Percentiles rank a stretch among this genome's conserved stretches.
phyloP scores from a whole-genome alignment of 1,140 invertebrate genomes.

The Lutraria rhynchaena region DNA sequence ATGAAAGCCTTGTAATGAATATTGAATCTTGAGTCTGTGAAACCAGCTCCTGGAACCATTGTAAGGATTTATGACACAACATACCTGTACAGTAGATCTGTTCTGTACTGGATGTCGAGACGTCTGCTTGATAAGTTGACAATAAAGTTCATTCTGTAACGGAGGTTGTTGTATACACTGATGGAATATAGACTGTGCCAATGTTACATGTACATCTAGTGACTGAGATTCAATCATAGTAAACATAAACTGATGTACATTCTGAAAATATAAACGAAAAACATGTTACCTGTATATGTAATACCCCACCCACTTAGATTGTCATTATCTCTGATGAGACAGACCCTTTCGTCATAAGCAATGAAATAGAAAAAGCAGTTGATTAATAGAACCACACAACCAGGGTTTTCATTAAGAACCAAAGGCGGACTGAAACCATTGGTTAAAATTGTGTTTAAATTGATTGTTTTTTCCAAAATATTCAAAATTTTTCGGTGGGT shows the following conservation, averaged over 20 bases:
- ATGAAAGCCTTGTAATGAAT: background rate
- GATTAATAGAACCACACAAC: too few relatives aligned
- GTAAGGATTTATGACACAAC: too few relatives aligned
- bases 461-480: too few relatives aligned
- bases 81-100: conserved; percentile 81
- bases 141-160: conserved; percentile 95
- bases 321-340: too few relatives aligned
- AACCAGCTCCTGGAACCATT: background rate
- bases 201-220: conserved; percentile 97
- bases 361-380: too few relatives aligned
- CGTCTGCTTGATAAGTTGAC: conserved; percentile 95
- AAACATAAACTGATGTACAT: conserved; percentile 96
- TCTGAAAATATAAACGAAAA: conserved; percentile 84
- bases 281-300: too few relatives aligned
- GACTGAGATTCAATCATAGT: conserved; percentile 96
- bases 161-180: conserved; percentile 94
- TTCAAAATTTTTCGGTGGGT: too few relatives aligned
- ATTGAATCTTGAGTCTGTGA: background rate
- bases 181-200: conserved; percentile 96
- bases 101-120: conserved; percentile 91
- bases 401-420: too few relatives aligned
- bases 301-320: too few relatives aligned
- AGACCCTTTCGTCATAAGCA: too few relatives aligned
- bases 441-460: too few relatives aligned
- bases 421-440: too few relatives aligned